A percentile compares a stretch with the other conserved stretches of the same genome.
Evolutionary conservation across 2,888 invertebrate species (phyloP).

Genomic region (Deilephila porcellus): DNA sequence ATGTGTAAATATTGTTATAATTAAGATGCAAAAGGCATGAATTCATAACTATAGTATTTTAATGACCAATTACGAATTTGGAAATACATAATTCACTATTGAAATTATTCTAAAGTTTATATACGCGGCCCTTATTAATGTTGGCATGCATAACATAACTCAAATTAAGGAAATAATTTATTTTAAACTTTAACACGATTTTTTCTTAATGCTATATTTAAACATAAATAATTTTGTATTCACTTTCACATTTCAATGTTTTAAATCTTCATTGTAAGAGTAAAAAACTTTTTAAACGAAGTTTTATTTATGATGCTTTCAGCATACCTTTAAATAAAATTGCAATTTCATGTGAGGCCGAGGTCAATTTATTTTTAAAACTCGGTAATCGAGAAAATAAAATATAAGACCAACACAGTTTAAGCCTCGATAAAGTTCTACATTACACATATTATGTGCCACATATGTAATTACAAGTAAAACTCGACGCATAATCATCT

Average conservation of each 20-base stretch:
- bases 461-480: conserved; percentile 1
- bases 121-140: background rate
- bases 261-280: too few species aligned
- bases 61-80: background rate
- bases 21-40: background rate
- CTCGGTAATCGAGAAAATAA: too few species aligned
- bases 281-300: too few species aligned
- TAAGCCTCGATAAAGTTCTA: background rate
- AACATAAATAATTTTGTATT: background rate
- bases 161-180: background rate
- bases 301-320: too few species aligned
- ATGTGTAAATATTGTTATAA: conserved; percentile 34
- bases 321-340: too few species aligned
- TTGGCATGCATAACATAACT: background rate
- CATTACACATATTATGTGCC: conserved; percentile 37
- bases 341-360: too few species aligned
- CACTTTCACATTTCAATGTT: too few species aligned
- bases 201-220: background rate
- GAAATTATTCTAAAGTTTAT: background rate
- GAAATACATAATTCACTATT: background rate
- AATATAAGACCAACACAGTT: too few species aligned
- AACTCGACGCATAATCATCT: conserved; percentile 48
- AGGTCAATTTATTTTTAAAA: too few species aligned
- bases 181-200: background rate
- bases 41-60: background rate